phyloP scores from a whole-genome alignment of 64 coral and sea anemone species.

The Montipora efflorescens region DNA sequence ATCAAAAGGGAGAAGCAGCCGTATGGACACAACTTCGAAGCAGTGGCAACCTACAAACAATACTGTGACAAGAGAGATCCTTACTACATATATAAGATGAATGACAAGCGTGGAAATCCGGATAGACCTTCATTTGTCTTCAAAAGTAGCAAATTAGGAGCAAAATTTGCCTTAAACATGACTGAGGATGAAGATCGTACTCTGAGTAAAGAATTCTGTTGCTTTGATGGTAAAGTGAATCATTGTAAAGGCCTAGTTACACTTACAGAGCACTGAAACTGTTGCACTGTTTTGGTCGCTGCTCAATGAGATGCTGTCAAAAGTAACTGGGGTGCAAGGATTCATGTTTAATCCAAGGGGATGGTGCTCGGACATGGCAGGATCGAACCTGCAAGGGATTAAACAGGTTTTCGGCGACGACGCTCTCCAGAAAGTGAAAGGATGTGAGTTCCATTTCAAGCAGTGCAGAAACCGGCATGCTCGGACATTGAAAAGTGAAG shows the following conservation, averaged over 20 bases:
- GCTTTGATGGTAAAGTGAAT: conserved; percentile 72
- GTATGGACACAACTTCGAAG: conserved; percentile 51
- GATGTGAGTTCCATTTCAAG: conserved; percentile 55
- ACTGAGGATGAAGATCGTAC: conserved; percentile 31
- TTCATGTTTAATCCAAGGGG: conserved; percentile 35
- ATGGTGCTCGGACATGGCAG: conserved; percentile 48
- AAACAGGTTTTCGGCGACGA: conserved; percentile 3
- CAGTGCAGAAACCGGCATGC: conserved; percentile 15
- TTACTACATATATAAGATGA: conserved; percentile 40
- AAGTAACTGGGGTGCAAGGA: conserved; percentile 6
- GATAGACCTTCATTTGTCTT: conserved; percentile 60
- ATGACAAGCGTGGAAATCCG: conserved; percentile 59
- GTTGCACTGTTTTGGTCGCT: conserved; percentile 54
- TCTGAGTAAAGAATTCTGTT: conserved; percentile 65
- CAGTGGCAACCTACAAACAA: conserved; percentile 56
- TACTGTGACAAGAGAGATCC: conserved; percentile 63
- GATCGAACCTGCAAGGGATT: conserved; percentile 28
- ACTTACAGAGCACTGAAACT: conserved; percentile 29
- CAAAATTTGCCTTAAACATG: conserved; percentile 65
- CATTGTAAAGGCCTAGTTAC: background rate
- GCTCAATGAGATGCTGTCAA: conserved; percentile 35
- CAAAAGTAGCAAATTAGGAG: conserved; percentile 50
- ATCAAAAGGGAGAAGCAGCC: background rate
- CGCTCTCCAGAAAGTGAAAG: conserved; percentile 6
- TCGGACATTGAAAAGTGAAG: conserved; percentile 40